phyloP scores from a whole-genome alignment of 30 jellyfish, hydroid and myxozoan genomes.

The Rhopilema esculentum region DNA sequence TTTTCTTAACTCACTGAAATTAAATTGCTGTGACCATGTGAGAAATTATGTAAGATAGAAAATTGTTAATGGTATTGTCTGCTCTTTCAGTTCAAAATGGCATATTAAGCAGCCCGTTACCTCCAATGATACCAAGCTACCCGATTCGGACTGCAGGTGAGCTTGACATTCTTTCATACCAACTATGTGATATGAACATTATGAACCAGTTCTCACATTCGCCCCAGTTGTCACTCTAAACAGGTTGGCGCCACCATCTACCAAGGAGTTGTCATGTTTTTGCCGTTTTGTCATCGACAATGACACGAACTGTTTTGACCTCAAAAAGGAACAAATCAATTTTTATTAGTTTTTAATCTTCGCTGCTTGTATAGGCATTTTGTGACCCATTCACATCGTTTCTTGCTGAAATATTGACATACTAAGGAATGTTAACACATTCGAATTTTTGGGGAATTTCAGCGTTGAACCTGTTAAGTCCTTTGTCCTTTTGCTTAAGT shows the following conservation, averaged over 20 bases:
- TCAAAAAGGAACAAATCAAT: not conserved
- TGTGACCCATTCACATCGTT: not conserved
- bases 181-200: constrained; percentile 72
- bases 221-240: constrained; percentile 22
- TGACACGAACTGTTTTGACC: not conserved
- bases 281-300: not conserved
- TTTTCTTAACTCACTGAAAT: not conserved
- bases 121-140: constrained; percentile 79
- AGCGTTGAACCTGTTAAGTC: too few relatives aligned
- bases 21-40: too few relatives aligned
- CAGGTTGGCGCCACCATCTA: not conserved
- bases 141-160: constrained; percentile 99
- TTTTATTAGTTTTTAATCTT: too few relatives aligned
- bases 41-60: not conserved
- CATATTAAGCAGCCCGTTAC: constrained; percentile 92
- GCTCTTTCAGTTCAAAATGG: constrained; percentile 87
- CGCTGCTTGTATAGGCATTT: not conserved
- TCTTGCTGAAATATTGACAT: not conserved
- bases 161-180: constrained; percentile 87
- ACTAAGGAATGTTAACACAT: too few relatives aligned
- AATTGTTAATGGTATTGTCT: too few relatives aligned
- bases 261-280: not conserved
- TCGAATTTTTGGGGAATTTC: too few relatives aligned
- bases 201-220: constrained; percentile 45
- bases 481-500: not conserved